Conservation (phyloP, 2,797 vertebrate genomes). For the Halcyon smyrnensis region DNA sequence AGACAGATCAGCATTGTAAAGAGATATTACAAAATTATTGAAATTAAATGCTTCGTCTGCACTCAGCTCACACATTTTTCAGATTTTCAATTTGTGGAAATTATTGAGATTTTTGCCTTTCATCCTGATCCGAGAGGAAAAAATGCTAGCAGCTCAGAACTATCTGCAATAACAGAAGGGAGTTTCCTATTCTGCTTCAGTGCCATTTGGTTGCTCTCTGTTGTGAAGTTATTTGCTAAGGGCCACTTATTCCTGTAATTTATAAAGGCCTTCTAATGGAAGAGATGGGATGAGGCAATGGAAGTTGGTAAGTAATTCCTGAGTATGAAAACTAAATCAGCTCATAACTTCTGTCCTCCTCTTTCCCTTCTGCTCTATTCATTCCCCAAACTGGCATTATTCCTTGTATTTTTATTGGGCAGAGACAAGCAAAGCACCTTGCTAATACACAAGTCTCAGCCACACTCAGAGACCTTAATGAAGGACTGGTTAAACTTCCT, state of each 20-base stretch:
- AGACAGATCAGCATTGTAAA: neutral
- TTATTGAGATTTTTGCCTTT: conserved; percentile 26
- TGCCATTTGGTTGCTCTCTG: neutral
- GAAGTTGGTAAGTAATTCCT: conserved; percentile 49
- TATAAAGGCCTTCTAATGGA: conserved; percentile 27
- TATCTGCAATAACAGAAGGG: neutral
- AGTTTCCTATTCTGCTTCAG: neutral
- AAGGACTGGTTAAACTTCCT: conserved; percentile 19
- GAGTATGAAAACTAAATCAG: conserved; percentile 31
- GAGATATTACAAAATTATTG: neutral
- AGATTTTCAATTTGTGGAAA: neutral
- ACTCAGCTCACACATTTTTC: neutral
- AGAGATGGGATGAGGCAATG: conserved; percentile 56
- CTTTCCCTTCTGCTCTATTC: conserved; percentile 1
- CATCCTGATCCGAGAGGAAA: neutral
- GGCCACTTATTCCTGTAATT: conserved; percentile 37
- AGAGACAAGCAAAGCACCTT: neutral
- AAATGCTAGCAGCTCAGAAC: neutral
- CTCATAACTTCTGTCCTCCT: neutral
- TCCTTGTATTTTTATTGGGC: neutral
- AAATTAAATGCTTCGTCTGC: neutral
- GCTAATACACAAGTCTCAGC: neutral
- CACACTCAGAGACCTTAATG: neutral
- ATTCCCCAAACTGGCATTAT: neutral
- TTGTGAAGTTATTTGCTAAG: conserved; percentile 24